A percentile compares a stretch with the other conserved stretches of the same genome.
Evolutionary conservation across 1,140 invertebrate species (phyloP).

Genomic region (Hirudo medicinalis): DNA sequence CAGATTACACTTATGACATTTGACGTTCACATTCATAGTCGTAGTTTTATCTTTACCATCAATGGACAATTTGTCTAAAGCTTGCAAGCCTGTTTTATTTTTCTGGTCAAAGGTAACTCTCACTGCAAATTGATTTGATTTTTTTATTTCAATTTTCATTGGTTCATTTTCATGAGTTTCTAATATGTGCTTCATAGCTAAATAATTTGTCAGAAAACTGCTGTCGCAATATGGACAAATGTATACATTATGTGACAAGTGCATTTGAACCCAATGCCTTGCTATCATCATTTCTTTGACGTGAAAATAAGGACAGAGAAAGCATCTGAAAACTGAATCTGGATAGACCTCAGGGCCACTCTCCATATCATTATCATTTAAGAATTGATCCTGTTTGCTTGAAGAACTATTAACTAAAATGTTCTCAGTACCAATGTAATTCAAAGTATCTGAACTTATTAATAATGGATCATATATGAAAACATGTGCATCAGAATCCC

Average conservation of each 20-base stretch:
- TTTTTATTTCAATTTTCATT: constrained; percentile 15
- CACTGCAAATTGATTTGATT: constrained; percentile 9
- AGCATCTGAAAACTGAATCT: constrained; percentile 10
- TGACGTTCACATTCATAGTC: background rate
- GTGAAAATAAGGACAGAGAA: constrained; percentile 15
- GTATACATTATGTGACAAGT: constrained; percentile 16
- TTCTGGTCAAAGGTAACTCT: constrained; percentile 3
- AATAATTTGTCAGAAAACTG: constrained; percentile 13
- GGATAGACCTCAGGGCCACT: background rate
- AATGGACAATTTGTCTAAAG: background rate
- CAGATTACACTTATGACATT: constrained; percentile 14
- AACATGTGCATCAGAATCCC: background rate
- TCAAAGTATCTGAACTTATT: constrained; percentile 7
- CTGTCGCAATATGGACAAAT: constrained; percentile 12
- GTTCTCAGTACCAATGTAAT: background rate
- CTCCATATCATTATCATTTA: background rate
- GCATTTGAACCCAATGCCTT: constrained; percentile 16
- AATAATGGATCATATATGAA: constrained; percentile 14
- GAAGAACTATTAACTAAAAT: background rate
- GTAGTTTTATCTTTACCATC: background rate
- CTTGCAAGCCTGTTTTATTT: constrained; percentile 1
- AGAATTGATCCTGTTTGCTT: background rate
- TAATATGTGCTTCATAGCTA: constrained; percentile 9
- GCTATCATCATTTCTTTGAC: constrained; percentile 10
- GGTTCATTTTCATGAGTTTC: constrained; percentile 11